Percentiles rank a stretch among this genome's conserved stretches.
Evolutionary conservation across 2,888 invertebrate genomes (phyloP).

Genomic region (Scrobipalpa costella): DNA sequence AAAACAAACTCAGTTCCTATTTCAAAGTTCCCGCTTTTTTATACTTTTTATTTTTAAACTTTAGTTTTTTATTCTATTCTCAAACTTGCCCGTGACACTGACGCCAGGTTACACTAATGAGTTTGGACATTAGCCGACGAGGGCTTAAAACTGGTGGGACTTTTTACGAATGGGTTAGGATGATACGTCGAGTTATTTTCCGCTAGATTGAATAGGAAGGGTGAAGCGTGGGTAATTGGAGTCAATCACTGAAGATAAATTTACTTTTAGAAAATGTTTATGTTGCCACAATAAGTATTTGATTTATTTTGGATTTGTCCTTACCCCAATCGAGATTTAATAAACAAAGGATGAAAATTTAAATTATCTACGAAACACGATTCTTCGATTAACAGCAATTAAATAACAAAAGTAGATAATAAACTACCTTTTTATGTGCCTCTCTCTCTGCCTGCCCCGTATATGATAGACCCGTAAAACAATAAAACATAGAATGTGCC

Average conservation of each 20-base stretch:
- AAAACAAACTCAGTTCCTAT: constrained; percentile 66
- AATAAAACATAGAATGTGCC: too few relatives aligned
- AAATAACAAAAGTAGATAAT: too few relatives aligned
- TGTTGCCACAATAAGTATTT: not conserved
- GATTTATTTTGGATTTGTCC: not conserved
- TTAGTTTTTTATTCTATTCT: constrained; percentile 60
- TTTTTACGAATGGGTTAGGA: constrained; percentile 64
- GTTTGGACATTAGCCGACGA: constrained; percentile 75
- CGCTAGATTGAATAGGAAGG: constrained; percentile 38
- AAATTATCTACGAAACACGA: too few relatives aligned
- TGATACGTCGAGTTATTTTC: constrained; percentile 40
- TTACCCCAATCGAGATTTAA: too few relatives aligned
- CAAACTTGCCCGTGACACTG: constrained; percentile 77
- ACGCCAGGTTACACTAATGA: constrained; percentile 76
- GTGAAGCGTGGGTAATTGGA: constrained; percentile 37
- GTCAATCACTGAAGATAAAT: constrained; percentile 17
- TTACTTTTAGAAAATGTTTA: constrained; percentile 7
- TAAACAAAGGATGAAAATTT: too few relatives aligned
- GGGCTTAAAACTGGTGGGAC: constrained; percentile 57
- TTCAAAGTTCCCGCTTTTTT: constrained; percentile 64
- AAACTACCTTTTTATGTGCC: too few relatives aligned
- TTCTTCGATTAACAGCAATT: too few relatives aligned
- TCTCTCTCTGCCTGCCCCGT: too few relatives aligned
- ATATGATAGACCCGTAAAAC: too few relatives aligned
- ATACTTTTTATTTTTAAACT: constrained; percentile 67